phyloP scores from a whole-genome alignment of 1,140 invertebrate genomes.

The Anoplolepis gracilipes region DNA sequence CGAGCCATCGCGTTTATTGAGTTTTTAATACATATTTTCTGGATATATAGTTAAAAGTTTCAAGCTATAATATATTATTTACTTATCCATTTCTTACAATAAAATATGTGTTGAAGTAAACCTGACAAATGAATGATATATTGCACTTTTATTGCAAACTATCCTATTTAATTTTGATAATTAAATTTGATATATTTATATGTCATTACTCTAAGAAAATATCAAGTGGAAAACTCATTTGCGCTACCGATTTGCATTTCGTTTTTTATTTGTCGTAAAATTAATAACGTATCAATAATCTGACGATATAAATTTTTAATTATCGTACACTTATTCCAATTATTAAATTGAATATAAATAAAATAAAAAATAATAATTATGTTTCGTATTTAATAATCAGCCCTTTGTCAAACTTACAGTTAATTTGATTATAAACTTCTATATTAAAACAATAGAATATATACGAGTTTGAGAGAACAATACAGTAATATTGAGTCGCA shows the following conservation, averaged over 20 bases:
- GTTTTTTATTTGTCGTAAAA: background rate
- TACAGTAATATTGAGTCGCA: background rate
- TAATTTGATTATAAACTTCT: background rate
- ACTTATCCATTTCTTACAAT: background rate
- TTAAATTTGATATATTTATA: background rate
- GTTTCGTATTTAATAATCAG: slow-evolving; percentile 6
- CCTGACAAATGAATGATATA: background rate
- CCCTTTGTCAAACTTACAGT: slow-evolving; percentile 6
- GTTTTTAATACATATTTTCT: background rate
- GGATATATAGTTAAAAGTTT: background rate
- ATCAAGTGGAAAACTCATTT: background rate
- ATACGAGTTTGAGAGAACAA: background rate
- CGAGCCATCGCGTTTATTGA: background rate
- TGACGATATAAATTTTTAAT: background rate
- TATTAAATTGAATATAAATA: background rate
- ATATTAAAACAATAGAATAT: background rate
- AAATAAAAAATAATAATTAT: background rate
- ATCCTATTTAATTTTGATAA: background rate
- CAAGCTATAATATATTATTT: background rate
- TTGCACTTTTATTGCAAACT: background rate
- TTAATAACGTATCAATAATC: background rate
- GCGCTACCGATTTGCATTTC: background rate
- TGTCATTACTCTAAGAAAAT: background rate
- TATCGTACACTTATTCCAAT: background rate
- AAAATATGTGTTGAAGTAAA: background rate